phyloP scores from a whole-genome alignment of 2,797 vertebrate species.

The Sebastes diploproa region DNA sequence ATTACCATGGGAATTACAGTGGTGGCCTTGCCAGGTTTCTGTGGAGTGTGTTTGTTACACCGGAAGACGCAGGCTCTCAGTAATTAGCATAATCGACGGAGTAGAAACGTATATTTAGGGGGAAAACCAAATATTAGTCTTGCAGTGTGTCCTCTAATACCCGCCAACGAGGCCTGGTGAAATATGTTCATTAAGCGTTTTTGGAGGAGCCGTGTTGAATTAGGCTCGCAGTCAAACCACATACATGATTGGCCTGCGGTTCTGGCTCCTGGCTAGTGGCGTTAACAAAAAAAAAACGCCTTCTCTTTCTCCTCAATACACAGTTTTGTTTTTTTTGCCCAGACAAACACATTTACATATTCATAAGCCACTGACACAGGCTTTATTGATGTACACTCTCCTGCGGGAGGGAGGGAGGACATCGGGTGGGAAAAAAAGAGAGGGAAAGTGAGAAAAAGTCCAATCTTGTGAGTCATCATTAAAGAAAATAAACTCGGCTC shows the following conservation, averaged over 20 bases:
- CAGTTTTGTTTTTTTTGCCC: conserved; percentile 37
- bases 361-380: conserved; percentile 72
- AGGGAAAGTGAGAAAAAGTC: conserved; percentile 48
- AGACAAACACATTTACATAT: conserved; percentile 77
- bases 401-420: conserved; percentile 51
- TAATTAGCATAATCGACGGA: conserved; percentile 59
- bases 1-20: conserved; percentile 33
- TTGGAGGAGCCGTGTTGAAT: conserved; percentile 47
- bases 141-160: conserved; percentile 33
- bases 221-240: conserved; percentile 45
- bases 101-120: conserved; percentile 45
- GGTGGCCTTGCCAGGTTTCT: conserved; percentile 27
- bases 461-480: conserved; percentile 69
- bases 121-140: conserved; percentile 56
- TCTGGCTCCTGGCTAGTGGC: conserved; percentile 28
- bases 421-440: conserved; percentile 28
- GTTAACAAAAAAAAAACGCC: background rate
- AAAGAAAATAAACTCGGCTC: conserved; percentile 58
- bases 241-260: conserved; percentile 39
- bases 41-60: conserved; percentile 44
- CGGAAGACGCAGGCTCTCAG: conserved; percentile 15
- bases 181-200: conserved; percentile 52
- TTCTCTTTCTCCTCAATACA: conserved; percentile 38
- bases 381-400: conserved; percentile 72
- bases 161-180: conserved; percentile 32